Evolutionary conservation across 2,113 vertebrate species (phyloP).

Genomic region (Bettongia penicillata): DNA sequence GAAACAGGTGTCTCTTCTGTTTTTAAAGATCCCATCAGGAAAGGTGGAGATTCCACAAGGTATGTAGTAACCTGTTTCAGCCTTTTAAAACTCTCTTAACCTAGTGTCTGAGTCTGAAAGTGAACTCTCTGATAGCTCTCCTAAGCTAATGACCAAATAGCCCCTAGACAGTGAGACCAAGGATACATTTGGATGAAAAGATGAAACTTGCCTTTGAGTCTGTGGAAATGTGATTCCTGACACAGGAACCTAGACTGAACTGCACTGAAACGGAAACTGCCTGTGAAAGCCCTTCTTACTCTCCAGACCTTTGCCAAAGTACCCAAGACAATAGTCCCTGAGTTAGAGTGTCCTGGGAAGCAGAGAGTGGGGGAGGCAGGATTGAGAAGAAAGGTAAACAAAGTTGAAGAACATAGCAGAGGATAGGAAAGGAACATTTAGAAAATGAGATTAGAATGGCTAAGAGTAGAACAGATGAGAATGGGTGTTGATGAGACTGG

Average conservation of each 20-base stretch:
- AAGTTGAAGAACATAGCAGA: not conserved
- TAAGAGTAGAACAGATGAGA: not conserved
- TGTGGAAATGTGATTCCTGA: not conserved
- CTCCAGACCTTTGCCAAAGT: not conserved
- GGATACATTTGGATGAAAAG: not conserved
- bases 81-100: not conserved
- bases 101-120: not conserved
- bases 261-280: not conserved
- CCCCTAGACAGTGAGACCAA: not conserved
- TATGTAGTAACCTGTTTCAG: not conserved
- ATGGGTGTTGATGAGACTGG: not conserved
- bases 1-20: not conserved
- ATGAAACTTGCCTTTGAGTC: not conserved
- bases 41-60: not conserved
- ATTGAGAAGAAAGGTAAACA: not conserved
- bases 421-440: not conserved
- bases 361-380: not conserved
- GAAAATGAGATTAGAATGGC: not conserved
- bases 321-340: not conserved
- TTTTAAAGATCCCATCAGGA: not conserved
- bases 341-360: not conserved
- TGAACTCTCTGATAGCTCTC: not conserved
- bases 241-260: not conserved
- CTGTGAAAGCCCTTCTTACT: not conserved
- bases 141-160: not conserved